phyloP scores from a whole-genome alignment of 2,113 vertebrate species.

The Phyllopteryx taeniolatus region DNA sequence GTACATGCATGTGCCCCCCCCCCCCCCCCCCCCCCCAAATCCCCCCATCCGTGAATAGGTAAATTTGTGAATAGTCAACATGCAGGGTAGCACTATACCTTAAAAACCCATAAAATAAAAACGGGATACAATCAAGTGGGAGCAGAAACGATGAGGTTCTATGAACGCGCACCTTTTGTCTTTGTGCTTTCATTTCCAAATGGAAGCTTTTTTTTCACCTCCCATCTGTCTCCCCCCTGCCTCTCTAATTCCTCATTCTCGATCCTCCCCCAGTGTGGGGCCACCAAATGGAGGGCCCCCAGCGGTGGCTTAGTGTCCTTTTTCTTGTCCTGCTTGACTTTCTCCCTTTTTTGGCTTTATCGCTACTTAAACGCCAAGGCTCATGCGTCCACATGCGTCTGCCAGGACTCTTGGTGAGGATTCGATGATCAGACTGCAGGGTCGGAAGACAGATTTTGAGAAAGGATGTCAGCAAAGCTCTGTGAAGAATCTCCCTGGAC shows the following conservation, averaged over 20 bases:
- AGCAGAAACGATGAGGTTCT: constrained; percentile 1
- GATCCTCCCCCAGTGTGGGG: constrained; percentile 35
- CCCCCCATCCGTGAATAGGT: too few species aligned
- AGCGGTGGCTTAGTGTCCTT: constrained; percentile 37
- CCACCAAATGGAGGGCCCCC: constrained; percentile 29
- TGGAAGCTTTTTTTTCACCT: constrained; percentile 21
- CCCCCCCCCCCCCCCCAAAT: too few species aligned
- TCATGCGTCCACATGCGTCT: constrained; percentile 27
- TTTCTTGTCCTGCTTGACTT: constrained; percentile 29
- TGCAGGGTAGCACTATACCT: too few species aligned
- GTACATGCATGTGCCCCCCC: too few species aligned
- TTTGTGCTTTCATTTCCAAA: constrained; percentile 22
- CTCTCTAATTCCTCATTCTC: constrained; percentile 23
- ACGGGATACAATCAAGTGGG: too few species aligned
- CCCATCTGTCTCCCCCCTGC: constrained; percentile 15
- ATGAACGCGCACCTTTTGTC: too few species aligned
- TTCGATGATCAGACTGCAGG: constrained; percentile 18
- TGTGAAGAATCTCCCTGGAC: constrained; percentile 61
- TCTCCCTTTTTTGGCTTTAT: constrained; percentile 23
- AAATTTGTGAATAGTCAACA: too few species aligned
- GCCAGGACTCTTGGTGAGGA: constrained; percentile 33
- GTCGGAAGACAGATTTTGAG: constrained; percentile 33
- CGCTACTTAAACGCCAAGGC: constrained; percentile 29
- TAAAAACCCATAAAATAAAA: too few species aligned
- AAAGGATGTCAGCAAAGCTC: constrained; percentile 30